phyloP scores from a whole-genome alignment of 2,113 vertebrate species.

The Acrocephalus kingi region DNA sequence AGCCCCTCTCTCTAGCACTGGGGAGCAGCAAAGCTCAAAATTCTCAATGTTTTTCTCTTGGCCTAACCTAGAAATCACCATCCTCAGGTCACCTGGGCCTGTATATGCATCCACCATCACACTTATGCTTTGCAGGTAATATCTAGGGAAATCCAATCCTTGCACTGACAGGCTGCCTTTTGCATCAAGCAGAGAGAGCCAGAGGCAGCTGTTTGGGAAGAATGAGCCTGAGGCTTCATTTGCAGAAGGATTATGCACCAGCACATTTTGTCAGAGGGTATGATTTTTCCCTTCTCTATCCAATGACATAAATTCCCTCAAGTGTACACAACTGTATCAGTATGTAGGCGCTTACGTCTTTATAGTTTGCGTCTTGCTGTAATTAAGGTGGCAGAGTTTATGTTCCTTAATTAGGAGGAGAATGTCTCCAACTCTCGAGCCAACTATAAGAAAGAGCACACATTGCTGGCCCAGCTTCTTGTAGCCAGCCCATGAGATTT shows the following conservation, averaged over 20 bases:
- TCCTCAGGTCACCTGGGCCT: too few relatives aligned
- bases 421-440: background rate
- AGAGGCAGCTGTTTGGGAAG: background rate
- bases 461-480: background rate
- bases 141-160: background rate
- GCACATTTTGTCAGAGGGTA: background rate
- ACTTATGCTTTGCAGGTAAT: too few relatives aligned
- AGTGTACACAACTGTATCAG: background rate
- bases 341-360: background rate
- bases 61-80: background rate
- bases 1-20: background rate
- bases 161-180: background rate
- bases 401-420: constrained; percentile 19
- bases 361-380: background rate
- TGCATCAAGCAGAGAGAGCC: background rate
- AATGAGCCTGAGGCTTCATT: background rate
- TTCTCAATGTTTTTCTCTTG: background rate
- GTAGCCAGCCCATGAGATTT: background rate
- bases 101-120: background rate
- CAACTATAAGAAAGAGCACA: background rate
- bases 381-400: constrained; percentile 20
- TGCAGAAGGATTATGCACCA: background rate
- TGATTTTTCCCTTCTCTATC: background rate
- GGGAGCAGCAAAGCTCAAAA: background rate
- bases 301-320: background rate